Conservation (phyloP, 2,797 vertebrate species). For the Xiphophorus birchmanni region DNA sequence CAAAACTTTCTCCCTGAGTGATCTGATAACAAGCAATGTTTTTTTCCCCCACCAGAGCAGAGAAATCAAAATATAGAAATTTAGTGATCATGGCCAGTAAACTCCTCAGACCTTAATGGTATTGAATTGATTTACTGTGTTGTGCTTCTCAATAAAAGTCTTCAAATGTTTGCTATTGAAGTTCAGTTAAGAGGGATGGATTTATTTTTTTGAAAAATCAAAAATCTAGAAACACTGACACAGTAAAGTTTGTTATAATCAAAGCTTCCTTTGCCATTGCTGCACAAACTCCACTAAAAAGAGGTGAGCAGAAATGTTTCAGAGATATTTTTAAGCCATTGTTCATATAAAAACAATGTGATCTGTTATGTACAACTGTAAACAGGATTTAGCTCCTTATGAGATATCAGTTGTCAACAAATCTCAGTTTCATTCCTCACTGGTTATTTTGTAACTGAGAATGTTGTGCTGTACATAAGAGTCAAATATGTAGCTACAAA, state of each 20-base stretch:
- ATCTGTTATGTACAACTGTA: background rate
- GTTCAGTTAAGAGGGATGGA: background rate
- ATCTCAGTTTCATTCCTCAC: background rate
- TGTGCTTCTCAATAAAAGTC: background rate
- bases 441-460: background rate
- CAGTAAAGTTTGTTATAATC: background rate
- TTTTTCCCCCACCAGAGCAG: background rate
- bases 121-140: background rate
- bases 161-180: background rate
- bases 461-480: background rate
- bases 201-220: too few relatives aligned
- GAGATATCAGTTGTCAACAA: too few relatives aligned
- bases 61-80: background rate
- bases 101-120: background rate
- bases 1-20: background rate
- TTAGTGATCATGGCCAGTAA: background rate
- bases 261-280: background rate
- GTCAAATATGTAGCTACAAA: background rate
- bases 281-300: background rate
- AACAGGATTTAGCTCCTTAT: too few relatives aligned
- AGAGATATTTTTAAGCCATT: background rate
- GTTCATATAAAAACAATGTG: background rate
- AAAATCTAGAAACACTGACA: background rate
- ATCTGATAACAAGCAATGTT: background rate
- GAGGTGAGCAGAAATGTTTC: background rate